These are phyloP conservation scores for Corythornis cristatus DNA, from an alignment of 2,113 vertebrate genomes.

Conservation along the genomic window DNA sequence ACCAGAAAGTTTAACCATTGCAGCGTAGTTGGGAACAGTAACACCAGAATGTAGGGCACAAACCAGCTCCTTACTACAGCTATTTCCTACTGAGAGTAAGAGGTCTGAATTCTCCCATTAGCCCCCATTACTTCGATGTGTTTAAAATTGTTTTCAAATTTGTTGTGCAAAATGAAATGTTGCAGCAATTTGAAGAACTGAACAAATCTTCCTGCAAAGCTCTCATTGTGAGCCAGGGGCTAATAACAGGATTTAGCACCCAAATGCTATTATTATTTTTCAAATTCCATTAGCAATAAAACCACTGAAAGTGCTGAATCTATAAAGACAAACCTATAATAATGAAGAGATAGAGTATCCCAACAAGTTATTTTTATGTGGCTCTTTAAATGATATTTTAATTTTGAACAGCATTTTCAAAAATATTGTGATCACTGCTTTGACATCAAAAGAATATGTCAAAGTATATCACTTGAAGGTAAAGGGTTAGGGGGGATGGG, in stretches of 20 bases:
- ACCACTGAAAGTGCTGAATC: not conserved
- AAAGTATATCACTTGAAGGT: not conserved
- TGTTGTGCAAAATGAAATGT: not conserved
- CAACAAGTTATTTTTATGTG: not conserved
- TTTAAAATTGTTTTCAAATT: not conserved
- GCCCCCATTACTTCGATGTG: not conserved
- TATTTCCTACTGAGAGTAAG: not conserved
- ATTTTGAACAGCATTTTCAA: not conserved
- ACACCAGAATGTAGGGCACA: slow-evolving; percentile 8
- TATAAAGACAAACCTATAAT: not conserved
- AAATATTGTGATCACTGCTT: not conserved
- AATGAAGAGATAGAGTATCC: not conserved
- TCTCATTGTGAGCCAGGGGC: not conserved
- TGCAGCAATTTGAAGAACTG: not conserved
- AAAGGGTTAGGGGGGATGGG: not conserved
- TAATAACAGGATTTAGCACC: not conserved
- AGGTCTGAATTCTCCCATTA: not conserved
- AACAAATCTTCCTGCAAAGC: not conserved
- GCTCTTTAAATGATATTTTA: not conserved
- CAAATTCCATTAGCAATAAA: not conserved
- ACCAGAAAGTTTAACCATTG: slow-evolving; percentile 16
- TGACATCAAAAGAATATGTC: accelerated
- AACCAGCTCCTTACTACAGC: not conserved
- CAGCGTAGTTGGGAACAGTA: not conserved
- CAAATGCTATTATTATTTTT: not conserved